phyloP scores from a whole-genome alignment of 2,888 invertebrate genomes.

The Coenonympha arcania region DNA sequence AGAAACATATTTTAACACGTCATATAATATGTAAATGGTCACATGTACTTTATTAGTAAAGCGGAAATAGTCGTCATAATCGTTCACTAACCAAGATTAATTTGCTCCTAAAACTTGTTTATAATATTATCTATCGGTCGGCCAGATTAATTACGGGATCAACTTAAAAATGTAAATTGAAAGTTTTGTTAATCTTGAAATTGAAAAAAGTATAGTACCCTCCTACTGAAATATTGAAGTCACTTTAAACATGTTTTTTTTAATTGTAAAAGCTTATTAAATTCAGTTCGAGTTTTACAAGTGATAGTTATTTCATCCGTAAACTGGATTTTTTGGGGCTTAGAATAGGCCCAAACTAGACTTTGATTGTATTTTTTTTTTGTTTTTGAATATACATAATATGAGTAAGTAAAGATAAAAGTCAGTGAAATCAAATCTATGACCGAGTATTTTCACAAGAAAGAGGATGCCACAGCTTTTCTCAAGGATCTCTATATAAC shows the following conservation, averaged over 20 bases:
- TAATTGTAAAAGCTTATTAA: not conserved
- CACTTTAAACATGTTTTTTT: not conserved
- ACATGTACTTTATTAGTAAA: slow-evolving; percentile 16
- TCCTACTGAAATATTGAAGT: too few species aligned
- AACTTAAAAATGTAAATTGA: not conserved
- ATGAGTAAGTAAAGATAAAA: too few species aligned
- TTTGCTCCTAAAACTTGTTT: slow-evolving; percentile 6
- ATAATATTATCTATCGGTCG: not conserved
- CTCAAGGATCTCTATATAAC: too few species aligned
- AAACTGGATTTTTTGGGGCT: too few species aligned
- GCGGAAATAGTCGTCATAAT: slow-evolving; percentile 12
- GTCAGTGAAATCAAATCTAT: too few species aligned
- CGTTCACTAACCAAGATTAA: slow-evolving; percentile 7
- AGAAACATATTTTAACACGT: slow-evolving; percentile 13
- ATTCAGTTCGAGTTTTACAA: too few species aligned
- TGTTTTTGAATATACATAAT: too few species aligned
- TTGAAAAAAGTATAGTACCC: not conserved
- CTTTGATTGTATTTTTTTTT: too few species aligned
- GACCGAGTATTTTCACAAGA: too few species aligned
- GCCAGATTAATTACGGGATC: not conserved
- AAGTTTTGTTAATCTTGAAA: not conserved
- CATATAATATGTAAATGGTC: slow-evolving; percentile 18
- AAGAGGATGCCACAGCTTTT: too few species aligned
- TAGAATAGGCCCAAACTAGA: too few species aligned
- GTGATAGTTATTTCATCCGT: too few species aligned